A percentile compares a stretch with the other conserved stretches of the same genome.
phyloP scores from a whole-genome alignment of 30 jellyfish, hydroid and myxozoan genomes.

The Aurelia sp. region DNA sequence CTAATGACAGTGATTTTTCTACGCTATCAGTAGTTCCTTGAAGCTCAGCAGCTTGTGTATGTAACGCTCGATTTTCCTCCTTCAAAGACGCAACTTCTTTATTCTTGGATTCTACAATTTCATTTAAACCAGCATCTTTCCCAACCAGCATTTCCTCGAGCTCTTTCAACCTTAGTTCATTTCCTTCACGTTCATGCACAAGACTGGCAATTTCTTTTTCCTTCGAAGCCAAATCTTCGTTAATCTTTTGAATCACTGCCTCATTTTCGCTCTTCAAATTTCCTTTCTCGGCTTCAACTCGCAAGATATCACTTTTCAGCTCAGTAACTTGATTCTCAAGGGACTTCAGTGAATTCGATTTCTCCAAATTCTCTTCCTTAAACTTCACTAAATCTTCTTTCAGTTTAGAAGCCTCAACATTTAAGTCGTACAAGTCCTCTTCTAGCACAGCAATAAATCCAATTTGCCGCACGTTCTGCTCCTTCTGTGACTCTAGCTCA shows the following conservation, averaged over 20 bases:
- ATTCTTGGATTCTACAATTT: constrained; percentile 46
- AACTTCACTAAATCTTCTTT: neutral
- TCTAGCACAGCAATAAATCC: neutral
- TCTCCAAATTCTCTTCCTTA: neutral
- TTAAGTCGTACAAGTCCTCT: neutral
- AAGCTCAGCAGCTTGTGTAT: constrained; percentile 1
- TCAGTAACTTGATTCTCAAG: neutral
- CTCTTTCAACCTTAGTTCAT: constrained; percentile 5
- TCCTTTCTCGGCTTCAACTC: neutral
- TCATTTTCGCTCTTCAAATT: neutral
- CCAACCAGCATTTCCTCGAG: constrained; percentile 32
- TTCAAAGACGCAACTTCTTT: constrained; percentile 30
- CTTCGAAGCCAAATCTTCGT: neutral
- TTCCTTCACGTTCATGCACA: neutral
- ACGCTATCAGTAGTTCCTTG: neutral
- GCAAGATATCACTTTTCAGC: neutral
- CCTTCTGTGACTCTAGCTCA: neutral
- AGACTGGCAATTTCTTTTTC: neutral
- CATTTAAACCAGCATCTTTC: constrained; percentile 20
- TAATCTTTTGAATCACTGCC: neutral
- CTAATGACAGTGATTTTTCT: constrained; percentile 10
- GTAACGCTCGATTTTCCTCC: constrained; percentile 24
- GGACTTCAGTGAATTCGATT: neutral
- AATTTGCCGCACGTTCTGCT: neutral
- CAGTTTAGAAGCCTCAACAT: neutral